Percentiles rank a stretch among this genome's conserved stretches.
Conservation (phyloP, 1,140 invertebrate genomes). For the Asobara japonica region DNA sequence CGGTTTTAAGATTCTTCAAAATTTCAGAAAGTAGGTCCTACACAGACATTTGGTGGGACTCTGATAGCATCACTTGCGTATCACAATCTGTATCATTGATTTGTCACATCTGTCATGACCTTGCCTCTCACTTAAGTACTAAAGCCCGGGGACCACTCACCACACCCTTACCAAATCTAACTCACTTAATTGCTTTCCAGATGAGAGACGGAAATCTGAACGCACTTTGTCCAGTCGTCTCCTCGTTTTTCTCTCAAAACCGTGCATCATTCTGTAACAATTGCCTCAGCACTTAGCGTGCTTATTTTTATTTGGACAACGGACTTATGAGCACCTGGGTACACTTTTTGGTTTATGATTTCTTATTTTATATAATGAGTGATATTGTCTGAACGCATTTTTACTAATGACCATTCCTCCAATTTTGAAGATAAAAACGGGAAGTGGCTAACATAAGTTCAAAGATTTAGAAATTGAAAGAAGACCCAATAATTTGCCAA, state of each 20-base stretch:
- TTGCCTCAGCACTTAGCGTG: constrained; percentile 27
- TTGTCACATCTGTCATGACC: background rate
- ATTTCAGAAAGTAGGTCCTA: no score
- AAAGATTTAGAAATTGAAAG: no score
- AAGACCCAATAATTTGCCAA: no score
- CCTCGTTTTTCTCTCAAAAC: constrained; percentile 53
- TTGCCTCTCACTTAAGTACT: background rate
- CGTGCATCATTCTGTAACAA: constrained; percentile 52
- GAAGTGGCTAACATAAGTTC: no score
- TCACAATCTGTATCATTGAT: no score
- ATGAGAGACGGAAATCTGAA: constrained; percentile 47
- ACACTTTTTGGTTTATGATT: constrained; percentile 23
- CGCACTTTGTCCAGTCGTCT: constrained; percentile 48
- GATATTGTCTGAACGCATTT: background rate
- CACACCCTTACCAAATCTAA: constrained; percentile 31
- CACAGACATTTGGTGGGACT: no score
- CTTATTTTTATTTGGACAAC: constrained; percentile 33
- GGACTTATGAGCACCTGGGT: constrained; percentile 29
- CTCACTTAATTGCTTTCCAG: constrained; percentile 47
- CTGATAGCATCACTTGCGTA: no score
- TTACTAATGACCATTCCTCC: background rate
- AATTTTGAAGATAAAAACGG: no score
- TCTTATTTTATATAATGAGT: constrained; percentile 3
- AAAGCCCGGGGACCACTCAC: background rate
- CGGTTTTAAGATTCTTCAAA: no score